phyloP scores from a whole-genome alignment of 2,113 vertebrate species.

The Tragelaphus imberbis region DNA sequence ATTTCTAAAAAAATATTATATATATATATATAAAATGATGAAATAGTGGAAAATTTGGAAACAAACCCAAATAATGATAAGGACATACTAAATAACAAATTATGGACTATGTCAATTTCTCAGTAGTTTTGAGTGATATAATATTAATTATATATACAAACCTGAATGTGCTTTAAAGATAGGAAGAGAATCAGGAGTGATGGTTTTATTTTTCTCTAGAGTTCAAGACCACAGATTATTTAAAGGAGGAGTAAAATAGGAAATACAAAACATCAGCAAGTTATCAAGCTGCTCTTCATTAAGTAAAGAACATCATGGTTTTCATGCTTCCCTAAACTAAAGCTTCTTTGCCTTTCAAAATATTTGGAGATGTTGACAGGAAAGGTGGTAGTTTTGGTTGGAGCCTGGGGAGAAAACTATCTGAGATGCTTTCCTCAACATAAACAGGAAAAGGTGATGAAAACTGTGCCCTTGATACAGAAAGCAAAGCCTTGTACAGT shows the following conservation, averaged over 20 bases:
- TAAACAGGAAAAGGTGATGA: neutral
- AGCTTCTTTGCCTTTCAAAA: neutral
- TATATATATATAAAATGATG: neutral
- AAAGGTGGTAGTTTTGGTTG: neutral
- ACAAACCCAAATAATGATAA: neutral
- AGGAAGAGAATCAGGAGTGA: neutral
- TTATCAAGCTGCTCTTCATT: neutral
- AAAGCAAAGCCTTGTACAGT: neutral
- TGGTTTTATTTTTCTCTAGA: slow-evolving; percentile 22
- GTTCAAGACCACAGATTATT: neutral
- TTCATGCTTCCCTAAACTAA: neutral
- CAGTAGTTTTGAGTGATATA: neutral
- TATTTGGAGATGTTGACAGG: neutral
- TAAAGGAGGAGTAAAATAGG: neutral
- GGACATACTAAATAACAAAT: neutral
- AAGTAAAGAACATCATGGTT: neutral
- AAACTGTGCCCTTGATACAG: neutral
- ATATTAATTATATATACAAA: neutral
- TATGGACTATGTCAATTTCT: neutral
- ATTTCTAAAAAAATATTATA: slow-evolving; percentile 13
- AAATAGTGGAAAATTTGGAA: neutral
- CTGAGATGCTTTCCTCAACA: neutral
- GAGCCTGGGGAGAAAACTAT: neutral
- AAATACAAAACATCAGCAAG: neutral
- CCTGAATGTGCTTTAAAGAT: neutral